Evolutionary conservation across 2,888 invertebrate species (phyloP), one percentile per base, ranked within the genome.

Genomic region (Melitaea athalia): DNA sequence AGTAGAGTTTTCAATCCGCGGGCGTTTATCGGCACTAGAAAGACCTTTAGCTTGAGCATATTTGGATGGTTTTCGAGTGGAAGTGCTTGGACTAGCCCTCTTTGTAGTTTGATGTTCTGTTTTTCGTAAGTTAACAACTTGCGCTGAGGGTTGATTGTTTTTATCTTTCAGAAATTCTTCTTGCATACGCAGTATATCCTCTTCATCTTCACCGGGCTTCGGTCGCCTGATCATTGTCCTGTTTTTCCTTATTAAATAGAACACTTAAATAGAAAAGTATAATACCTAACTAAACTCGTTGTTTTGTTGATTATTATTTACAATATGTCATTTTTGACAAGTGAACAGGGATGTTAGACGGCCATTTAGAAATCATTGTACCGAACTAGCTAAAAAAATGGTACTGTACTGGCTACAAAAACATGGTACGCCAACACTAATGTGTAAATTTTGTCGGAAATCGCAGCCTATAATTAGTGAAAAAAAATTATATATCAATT

Each of bases 171-270:
- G 82, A 81, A 95, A 97, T 73, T 95, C 95, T 76, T 95, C 94
- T 81, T 97, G 96, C 94, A 96, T 94, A 68, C 93, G 94, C 24
- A 97, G 87, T 49, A 97, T 92, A 79, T 97, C 96, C 15, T 96
- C 95, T 77, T 97, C 96, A 53, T 93, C 94, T 81, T 97, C 97
- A 6, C 93, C 93, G 3, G 94, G 93, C 79, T 95, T 95, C 0
- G 96, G 96, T 74, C 96, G 91, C 74, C 91, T 91, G 74, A 93
- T 91, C 95, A 95, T 95, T 59, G 49, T 74, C 53, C 0, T n/a
- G 7, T 42, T 57, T n/a, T 57, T 10, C 8, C 38, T 6, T 42
- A 15, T 11, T 10, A 3, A n/a, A n/a, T n/a, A n/a, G 1, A 14
- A 17, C 12, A 57, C 2, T 38, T 33, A 55, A 2, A 38, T 38